A percentile compares a stretch with the other conserved stretches of the same genome.
Evolutionary conservation across 2,113 vertebrate genomes (phyloP).

Genomic region (Thalassoma bifasciatum): DNA sequence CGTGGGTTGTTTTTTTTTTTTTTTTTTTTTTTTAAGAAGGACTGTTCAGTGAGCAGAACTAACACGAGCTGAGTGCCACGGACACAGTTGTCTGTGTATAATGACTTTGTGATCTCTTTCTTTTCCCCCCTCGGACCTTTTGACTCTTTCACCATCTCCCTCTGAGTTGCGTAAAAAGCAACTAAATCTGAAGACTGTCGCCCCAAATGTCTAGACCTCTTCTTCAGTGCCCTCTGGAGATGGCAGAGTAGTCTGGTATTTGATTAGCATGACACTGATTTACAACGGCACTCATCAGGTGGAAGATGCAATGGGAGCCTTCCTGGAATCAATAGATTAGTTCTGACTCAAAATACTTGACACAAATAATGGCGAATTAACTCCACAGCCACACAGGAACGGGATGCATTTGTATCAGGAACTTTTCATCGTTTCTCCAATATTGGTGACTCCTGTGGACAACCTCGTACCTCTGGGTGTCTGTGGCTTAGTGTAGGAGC

Average conservation of each 20-base stretch:
- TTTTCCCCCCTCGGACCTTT: neutral
- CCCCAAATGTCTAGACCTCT: conserved; percentile 17
- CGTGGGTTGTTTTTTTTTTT: neutral
- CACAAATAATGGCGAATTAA: neutral
- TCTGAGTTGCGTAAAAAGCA: conserved; percentile 19
- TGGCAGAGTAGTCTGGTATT: conserved; percentile 54
- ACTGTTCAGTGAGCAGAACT: conserved; percentile 42
- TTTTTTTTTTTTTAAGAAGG: neutral
- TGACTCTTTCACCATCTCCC: neutral
- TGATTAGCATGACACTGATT: conserved; percentile 63
- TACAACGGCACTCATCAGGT: conserved; percentile 42
- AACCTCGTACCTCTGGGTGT: neutral
- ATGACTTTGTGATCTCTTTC: conserved; percentile 20
- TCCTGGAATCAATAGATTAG: conserved; percentile 28
- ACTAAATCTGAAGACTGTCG: conserved; percentile 24
- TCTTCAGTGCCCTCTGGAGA: conserved; percentile 49
- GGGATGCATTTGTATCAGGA: no score
- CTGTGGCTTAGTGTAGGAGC: no score
- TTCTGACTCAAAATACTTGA: conserved; percentile 27
- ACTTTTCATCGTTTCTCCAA: no score
- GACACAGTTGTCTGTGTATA: conserved; percentile 34
- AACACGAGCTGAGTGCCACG: conserved; percentile 16
- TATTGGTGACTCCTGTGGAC: no score
- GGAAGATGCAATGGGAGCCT: conserved; percentile 11
- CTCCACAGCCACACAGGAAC: neutral